A percentile compares a stretch with the other conserved stretches of the same genome.
phyloP scores from a whole-genome alignment of 2,888 invertebrate species.

The Drosophila prolongata region DNA sequence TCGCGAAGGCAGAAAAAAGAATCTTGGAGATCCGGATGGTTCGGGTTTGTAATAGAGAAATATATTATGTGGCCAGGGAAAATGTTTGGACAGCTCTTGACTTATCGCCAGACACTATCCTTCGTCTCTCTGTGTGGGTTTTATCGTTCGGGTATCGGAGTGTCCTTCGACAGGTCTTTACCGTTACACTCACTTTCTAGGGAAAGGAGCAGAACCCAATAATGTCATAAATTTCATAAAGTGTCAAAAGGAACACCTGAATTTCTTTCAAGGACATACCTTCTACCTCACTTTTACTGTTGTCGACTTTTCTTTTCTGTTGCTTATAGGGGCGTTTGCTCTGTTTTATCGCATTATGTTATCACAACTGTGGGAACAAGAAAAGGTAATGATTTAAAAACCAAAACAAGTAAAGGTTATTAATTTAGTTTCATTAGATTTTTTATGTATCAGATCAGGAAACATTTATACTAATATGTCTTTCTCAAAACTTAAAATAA shows the following conservation, averaged over 20 bases:
- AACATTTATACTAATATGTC: no score
- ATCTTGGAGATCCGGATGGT: constrained; percentile 6
- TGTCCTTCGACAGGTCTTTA: constrained; percentile 57
- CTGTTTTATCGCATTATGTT: constrained; percentile 23
- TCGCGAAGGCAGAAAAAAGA: constrained; percentile 22
- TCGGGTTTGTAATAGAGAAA: constrained; percentile 68
- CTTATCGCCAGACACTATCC: constrained; percentile 60
- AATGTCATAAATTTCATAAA: constrained; percentile 83
- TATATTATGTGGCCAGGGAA: constrained; percentile 58
- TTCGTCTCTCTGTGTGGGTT: background rate
- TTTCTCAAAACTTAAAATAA: background rate
- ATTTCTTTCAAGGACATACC: constrained; percentile 18
- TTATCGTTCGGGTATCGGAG: constrained; percentile 17
- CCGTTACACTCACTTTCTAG: constrained; percentile 71
- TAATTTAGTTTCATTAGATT: background rate
- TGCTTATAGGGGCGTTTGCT: constrained; percentile 40
- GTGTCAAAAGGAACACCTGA: constrained; percentile 79
- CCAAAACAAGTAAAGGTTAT: background rate
- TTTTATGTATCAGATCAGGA: no score
- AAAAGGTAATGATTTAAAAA: background rate
- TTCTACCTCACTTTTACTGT: constrained; percentile 39
- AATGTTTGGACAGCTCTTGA: constrained; percentile 38
- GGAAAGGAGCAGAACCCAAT: constrained; percentile 61
- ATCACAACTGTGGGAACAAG: constrained; percentile 23
- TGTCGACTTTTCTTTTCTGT: constrained; percentile 47